Evolutionary conservation across 2,888 invertebrate species (phyloP), one percentile per base, ranked within the genome.

Genomic region (Sialis fuliginosa): DNA sequence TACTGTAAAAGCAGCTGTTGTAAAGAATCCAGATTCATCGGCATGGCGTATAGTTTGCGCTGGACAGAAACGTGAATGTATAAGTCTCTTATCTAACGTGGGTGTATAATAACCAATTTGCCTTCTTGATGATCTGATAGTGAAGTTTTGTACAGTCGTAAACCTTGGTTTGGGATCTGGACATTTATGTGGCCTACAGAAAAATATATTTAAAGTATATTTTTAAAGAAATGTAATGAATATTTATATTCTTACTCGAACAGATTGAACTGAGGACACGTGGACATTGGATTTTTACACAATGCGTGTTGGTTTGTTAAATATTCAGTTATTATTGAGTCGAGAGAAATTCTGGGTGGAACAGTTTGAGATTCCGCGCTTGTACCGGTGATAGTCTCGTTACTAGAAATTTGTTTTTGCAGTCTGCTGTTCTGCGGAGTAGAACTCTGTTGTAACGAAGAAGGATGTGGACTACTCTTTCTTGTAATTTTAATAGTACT

Each of bases 231-330:
- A 45, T 5, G 10, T n/a, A 51, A 37, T n/a, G 6, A 33, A 10
- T 12, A 41, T 37, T 48, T 22, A 22, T 6, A 42, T n/a, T 33
- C 81, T 74, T 61, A 86, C 83, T 79, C 75, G 59, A 92, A 89
- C 35, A 97, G 70, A 62, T 92, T 91, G 61, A 97, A 97, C 60
- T 91, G 90, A 0, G 97, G 96, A 66, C 96, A 97, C 0, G 93
- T 95, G 33, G 89, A 87, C 69, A 98, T 92, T 0, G 98, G 98
- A 66, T 96, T 92, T 67, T 88, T 89, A 70, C 98, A 98, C 6
- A 91, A 69, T n/a, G 95, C 85, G 68, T 98, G 98, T 65, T 98
- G 97, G 68, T 93, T 92, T 56, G 92, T 85, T 46, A 97, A 73
- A 68, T 96, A 97, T 65, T 96, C 95, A 0, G 90, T 93, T 52